Conservation (phyloP, 2,888 invertebrate genomes). For the Euzophera pinguis region DNA sequence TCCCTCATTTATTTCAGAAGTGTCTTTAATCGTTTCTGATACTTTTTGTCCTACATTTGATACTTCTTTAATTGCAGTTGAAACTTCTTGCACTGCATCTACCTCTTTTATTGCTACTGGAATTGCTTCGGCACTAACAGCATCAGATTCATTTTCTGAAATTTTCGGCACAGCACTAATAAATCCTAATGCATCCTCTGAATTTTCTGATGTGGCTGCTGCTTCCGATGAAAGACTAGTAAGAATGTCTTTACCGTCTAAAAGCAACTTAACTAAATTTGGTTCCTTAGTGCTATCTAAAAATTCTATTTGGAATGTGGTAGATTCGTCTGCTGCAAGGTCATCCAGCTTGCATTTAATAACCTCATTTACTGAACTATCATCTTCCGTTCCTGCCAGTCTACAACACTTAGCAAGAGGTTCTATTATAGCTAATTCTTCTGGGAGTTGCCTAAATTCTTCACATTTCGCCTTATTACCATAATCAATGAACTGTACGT, state of each 20-base stretch:
- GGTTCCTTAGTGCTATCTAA: slow-evolving; percentile 80
- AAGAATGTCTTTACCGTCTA: slow-evolving; percentile 71
- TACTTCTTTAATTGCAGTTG: not conserved
- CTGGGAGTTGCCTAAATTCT: slow-evolving; percentile 81
- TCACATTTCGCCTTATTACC: slow-evolving; percentile 83
- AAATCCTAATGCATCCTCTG: slow-evolving; percentile 13
- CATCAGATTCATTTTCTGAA: slow-evolving; percentile 11
- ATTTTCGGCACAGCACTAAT: slow-evolving; percentile 12
- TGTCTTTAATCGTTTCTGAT: not conserved
- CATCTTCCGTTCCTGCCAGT: slow-evolving; percentile 68
- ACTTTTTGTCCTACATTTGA: not conserved
- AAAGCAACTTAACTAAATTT: slow-evolving; percentile 77
- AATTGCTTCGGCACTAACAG: not conserved
- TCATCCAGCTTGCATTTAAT: slow-evolving; percentile 56
- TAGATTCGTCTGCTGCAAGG: slow-evolving; percentile 45
- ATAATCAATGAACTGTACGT: slow-evolving; percentile 84
- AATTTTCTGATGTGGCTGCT: not conserved
- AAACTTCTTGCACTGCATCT: not conserved
- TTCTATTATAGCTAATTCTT: slow-evolving; percentile 76
- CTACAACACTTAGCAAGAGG: slow-evolving; percentile 83
- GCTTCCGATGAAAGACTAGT: slow-evolving; percentile 28
- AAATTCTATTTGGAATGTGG: slow-evolving; percentile 80
- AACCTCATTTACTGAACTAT: slow-evolving; percentile 60
- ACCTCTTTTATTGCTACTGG: not conserved
- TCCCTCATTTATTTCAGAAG: slow-evolving; percentile 10